A percentile compares a stretch with the other conserved stretches of the same genome.
Conservation (phyloP, 2,113 vertebrate genomes). For the Pantherophis guttatus region DNA sequence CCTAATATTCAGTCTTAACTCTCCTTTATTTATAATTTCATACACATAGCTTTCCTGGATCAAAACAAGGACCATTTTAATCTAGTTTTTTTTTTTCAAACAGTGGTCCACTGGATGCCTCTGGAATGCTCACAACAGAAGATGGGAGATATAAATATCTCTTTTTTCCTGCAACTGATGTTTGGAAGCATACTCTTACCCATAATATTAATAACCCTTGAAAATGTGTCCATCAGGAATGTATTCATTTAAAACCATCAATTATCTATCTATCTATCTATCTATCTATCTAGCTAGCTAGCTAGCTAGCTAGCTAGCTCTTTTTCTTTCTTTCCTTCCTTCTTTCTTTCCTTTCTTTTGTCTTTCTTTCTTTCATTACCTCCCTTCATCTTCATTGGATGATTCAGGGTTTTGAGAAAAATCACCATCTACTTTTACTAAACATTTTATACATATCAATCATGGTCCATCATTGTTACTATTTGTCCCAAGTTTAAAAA, state of each 20-base stretch:
- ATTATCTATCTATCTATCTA: neutral
- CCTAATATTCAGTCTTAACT: neutral
- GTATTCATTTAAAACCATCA: neutral
- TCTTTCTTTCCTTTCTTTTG: neutral
- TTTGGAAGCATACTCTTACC: neutral
- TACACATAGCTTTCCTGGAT: neutral
- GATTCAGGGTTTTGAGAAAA: neutral
- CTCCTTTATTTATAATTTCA: neutral
- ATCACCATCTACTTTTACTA: neutral
- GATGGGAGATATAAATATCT: neutral
- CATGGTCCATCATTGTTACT: neutral
- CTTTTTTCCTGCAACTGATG: neutral
- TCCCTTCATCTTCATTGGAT: neutral
- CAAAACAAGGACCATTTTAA: neutral
- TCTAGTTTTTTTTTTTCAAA: neutral
- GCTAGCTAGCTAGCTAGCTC: neutral
- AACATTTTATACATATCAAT: neutral
- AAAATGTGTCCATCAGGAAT: neutral
- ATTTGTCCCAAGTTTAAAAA: neutral
- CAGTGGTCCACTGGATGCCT: neutral
- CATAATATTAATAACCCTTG: neutral
- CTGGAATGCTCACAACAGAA: neutral
- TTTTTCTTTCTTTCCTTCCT: neutral
- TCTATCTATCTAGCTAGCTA: neutral
- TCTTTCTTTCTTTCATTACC: neutral